A percentile compares a stretch with the other conserved stretches of the same genome.
phyloP scores from a whole-genome alignment of 2,888 invertebrate genomes.

The Polydrusus tereticollis region DNA sequence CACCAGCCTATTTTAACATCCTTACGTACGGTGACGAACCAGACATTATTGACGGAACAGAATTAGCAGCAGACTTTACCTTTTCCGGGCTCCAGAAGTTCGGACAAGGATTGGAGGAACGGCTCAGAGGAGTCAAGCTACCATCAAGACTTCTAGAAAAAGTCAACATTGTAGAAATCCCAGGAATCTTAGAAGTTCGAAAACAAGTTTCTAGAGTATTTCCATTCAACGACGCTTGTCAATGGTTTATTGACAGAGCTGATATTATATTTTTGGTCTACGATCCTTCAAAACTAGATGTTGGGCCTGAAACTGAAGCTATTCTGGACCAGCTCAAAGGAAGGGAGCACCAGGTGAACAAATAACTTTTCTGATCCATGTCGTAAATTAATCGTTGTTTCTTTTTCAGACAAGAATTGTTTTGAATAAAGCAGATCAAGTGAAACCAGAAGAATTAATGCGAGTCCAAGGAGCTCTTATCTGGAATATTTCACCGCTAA shows the following conservation, averaged over 20 bases:
- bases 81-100: slow-evolving; percentile 95
- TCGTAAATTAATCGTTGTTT: slow-evolving; percentile 8
- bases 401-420: slow-evolving; percentile 84
- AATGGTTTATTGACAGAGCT: slow-evolving; percentile 97
- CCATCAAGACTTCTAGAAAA: slow-evolving; percentile 89
- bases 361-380: slow-evolving; percentile 9
- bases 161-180: slow-evolving; percentile 96
- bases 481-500: slow-evolving; percentile 96
- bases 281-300: slow-evolving; percentile 95
- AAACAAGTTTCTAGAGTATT: slow-evolving; percentile 94
- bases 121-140: slow-evolving; percentile 84
- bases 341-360: slow-evolving; percentile 84
- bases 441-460: slow-evolving; percentile 92
- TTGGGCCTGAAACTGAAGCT: slow-evolving; percentile 94
- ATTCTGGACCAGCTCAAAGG: slow-evolving; percentile 95
- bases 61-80: slow-evolving; percentile 94
- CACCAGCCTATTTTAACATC: slow-evolving; percentile 93
- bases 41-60: slow-evolving; percentile 90
- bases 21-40: slow-evolving; percentile 90
- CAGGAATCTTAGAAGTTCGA: slow-evolving; percentile 93
- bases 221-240: slow-evolving; percentile 95
- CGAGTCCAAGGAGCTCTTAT: slow-evolving; percentile 93
- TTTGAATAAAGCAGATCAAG: slow-evolving; percentile 94
- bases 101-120: slow-evolving; percentile 92
- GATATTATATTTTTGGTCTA: slow-evolving; percentile 96